Evolutionary conservation across 2,797 vertebrate species (phyloP), one percentile per base, ranked within the genome.

Genomic region (Octomys mimax): DNA sequence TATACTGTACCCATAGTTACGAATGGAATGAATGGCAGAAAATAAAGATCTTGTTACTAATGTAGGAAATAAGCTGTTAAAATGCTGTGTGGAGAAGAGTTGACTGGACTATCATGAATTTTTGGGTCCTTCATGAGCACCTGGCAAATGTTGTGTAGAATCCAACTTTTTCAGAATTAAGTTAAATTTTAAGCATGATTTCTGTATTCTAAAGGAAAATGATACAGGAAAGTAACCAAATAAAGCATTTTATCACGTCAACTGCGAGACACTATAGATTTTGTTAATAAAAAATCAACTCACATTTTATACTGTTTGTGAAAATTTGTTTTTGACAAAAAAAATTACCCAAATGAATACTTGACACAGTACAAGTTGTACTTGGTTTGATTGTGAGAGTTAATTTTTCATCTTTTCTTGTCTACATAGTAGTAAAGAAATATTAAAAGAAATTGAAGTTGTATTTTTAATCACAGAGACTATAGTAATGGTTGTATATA

Each of bases 121-220:
- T 96, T 96, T 97, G 89, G 93, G 61, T 95, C 90, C 36, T 89
- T 26, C 42, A 70, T 49, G 59, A 77, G 94, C 88, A 96, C 97
- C 93, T 94, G 91, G 75, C 73, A 81, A 0, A 2, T 79, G 96
- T 96, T 79, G 96, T 96, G 89, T 73, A 97, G 92, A 96, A 96
- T 96, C 26, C 96, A 96, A 95, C 97, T 98, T 98, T 97, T 97
- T 88, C 97, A 92, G 96, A 97, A 86, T 88, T 96, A 93, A 98
- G 92, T 98, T 94, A 19, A 62, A 88, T 86, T 91, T 82, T 83
- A 97, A 97, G 78, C 84, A 97, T 80, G 2, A 22, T 21, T 62
- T 98, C 95, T 95, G 91, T 84, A 96, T 97, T 98, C 98, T 98
- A 97, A 98, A 98, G 95, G 83, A 83, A 98, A 94, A 86, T 71